A percentile compares a stretch with the other conserved stretches of the same genome.
Conservation (phyloP, 1,140 invertebrate species). For the Aricia agestis region DNA sequence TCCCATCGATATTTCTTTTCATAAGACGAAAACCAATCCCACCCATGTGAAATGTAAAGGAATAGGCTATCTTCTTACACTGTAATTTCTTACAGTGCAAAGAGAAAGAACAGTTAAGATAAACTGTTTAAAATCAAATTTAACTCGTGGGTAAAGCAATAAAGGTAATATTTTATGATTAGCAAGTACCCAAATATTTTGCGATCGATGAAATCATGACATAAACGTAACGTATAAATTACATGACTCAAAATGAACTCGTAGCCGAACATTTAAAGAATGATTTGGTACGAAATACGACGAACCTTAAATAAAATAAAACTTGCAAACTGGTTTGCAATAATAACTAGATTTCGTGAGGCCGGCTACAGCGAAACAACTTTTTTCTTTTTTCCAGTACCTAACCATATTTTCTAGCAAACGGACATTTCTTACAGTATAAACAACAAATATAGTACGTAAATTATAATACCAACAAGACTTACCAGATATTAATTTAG, state of each 20-base stretch:
- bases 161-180: not conserved
- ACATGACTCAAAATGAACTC: not conserved
- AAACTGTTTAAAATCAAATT: not conserved
- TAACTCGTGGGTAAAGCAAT: not conserved
- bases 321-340: constrained; percentile 61
- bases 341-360: constrained; percentile 56
- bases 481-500: constrained; percentile 45
- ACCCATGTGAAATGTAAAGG: no score
- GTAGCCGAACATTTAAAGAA: not conserved
- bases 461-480: constrained; percentile 28
- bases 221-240: not conserved
- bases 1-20: no score
- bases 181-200: not conserved
- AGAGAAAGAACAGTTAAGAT: no score
- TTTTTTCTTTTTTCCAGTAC: constrained; percentile 42
- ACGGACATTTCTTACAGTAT: constrained; percentile 15
- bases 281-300: constrained; percentile 33
- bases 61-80: no score
- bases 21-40: no score
- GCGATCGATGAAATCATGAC: constrained; percentile 6
- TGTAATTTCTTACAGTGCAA: no score
- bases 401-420: constrained; percentile 27
- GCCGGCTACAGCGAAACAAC: constrained; percentile 40
- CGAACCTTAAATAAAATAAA: constrained; percentile 53
- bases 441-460: constrained; percentile 24